Base-by-base conservation (phyloP, 2,797 vertebrate species). In the Apodemus agrarius region DNA sequence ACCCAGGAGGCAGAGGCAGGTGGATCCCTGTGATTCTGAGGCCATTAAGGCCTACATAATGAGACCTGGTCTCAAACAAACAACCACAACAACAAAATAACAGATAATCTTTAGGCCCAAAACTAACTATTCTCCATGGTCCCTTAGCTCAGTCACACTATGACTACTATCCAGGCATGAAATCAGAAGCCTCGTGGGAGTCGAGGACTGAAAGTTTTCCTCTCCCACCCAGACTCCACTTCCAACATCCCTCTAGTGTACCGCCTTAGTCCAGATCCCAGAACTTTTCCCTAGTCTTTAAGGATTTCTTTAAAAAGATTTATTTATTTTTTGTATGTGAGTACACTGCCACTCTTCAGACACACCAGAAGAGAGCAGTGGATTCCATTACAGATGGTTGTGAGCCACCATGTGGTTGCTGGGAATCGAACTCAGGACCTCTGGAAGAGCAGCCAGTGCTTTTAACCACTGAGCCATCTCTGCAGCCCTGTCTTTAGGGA, bases 61-160 rank as follows among this genome's bases (percentile, higher is more conserved):
- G 46, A 52, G 31, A 69, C 43, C 40, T n/a, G 24, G 63, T 69
- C 43, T 52, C 31, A 67, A 85, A 24, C 34, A 52, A 52, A 17
- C 61, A 11, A 59, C 7, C 16, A 49, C 14, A 82, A 94, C 72
- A 96, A 82, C 29, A 52, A 92, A 61, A 79, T 92, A 90, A 43
- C 12, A 82, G 54, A 86, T 54, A 79, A 92, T 92, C 54, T 72
- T 90, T 94, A 93, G 75, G 65, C 29, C 87, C 54, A 89, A 46
- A 69, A 34, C 52, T 79, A 67, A 93, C 92, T 72, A 81, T 21
- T 67, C 16, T 90, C 82, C 49, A 59, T 59, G 0, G 59, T 91
- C 91, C 46, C 22, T 91, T 88, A 91, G 65, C 13, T 95, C 59
- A 94, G 81, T 75, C n/a, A 94, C 3, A 87, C 22, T 21, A 7